Evolutionary conservation across 2,797 vertebrate species (phyloP).

Genomic region (Cryptoprocta ferox): DNA sequence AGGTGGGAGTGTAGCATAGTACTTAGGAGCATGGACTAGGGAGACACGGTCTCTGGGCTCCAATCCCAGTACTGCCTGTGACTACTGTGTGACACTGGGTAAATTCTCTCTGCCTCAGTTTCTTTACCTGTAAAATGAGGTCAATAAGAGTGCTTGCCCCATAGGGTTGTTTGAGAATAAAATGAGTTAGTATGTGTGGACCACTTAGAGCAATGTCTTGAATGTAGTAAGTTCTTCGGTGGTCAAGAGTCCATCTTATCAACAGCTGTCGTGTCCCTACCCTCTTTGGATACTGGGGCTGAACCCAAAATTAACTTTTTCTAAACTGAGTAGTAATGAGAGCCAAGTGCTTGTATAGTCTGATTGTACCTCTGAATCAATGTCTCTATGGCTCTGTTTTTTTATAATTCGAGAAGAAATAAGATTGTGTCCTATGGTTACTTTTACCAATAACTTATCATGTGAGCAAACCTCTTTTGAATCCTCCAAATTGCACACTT

Average conservation of each 20-base stretch:
- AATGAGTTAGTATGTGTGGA: background rate
- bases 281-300: background rate
- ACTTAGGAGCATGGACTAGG: background rate
- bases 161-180: background rate
- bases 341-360: background rate
- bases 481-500: background rate
- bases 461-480: background rate
- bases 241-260: background rate
- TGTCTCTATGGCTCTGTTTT: background rate
- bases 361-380: background rate
- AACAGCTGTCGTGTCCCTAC: background rate
- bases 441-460: background rate
- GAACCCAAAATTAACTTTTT: background rate
- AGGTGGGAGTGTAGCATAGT: background rate
- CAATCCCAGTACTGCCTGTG: background rate
- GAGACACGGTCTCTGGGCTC: background rate
- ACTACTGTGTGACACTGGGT: background rate
- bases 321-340: background rate
- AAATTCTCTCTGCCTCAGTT: background rate
- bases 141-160: background rate
- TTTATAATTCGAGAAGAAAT: background rate
- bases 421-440: background rate
- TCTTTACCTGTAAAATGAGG: background rate
- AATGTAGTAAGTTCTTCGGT: background rate
- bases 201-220: background rate